Evolutionary conservation across 2,113 vertebrate species (phyloP), one percentile per base, ranked within the genome.

Genomic region (Perca fluviatilis): DNA sequence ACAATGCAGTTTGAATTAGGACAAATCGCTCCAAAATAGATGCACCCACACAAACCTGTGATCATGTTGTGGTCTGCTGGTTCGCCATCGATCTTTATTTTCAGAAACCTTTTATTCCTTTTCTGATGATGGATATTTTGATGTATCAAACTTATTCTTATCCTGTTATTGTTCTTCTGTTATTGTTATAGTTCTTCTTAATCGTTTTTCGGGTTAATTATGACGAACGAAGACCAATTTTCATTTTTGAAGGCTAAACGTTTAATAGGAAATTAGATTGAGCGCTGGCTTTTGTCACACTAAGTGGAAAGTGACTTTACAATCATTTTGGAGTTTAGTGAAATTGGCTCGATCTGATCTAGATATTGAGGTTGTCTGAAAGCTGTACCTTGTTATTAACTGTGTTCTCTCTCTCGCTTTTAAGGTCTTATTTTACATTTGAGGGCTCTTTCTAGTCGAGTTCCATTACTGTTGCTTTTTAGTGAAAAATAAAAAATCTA

Each of bases 1-100:
- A 88, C 76, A 74, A 66, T 60, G 54, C 61, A 69, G 69, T 84
- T 62, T n/a, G 63, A 86, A 88, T 79, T 19, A 27, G 82, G 80
- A 87, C 67, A 84, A 83, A 79, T 84, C 61, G 72, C 67, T 76
- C 57, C 8, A 65, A 64, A 80, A 72, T 60, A 62, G 56, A 88
- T 50, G 23, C 63, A 46, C 10, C 77, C 58, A 27, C 74, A 71
- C 51, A 25, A 58, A 58, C 43, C 74, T 73, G 72, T 23, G 49
- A 68, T 66, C 16, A 27, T 46, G 58, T 50, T 0, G 6, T 63
- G 49, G 76, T 58, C 43, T 1, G 25, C 0, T 27, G 56, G 56
- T 18, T 60, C 46, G 1, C 6, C 30, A 33, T 71, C 0, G 0
- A 46, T 82, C 66, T 74, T 71, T 56, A 19, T 62, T 60, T 60